Base-by-base conservation (phyloP, 1,140 invertebrate species). In the Drosophila trapezifrons region DNA sequence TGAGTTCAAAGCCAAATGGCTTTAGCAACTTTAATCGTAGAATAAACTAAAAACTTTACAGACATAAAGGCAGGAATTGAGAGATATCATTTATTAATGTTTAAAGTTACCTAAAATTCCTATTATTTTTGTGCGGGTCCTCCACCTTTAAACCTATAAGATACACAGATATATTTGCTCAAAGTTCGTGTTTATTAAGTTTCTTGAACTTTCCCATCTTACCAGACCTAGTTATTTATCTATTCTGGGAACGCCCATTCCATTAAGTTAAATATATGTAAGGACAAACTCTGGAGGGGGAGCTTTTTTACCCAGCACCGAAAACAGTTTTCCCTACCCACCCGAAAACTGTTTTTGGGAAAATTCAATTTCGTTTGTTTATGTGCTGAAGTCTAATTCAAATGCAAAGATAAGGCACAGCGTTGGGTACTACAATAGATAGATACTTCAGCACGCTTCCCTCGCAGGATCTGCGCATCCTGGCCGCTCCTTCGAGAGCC, bases 361-460 rank as follows among this genome's bases (percentile, higher is more conserved):
- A 82, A 87, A 86, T 86, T 81, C 83, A 87, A 86, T 86, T 87
- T 79, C 76, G 66, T 75, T 76, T 87, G 65, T 86, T 87, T 86
- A 89, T 86, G 76, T 56, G 46, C 66, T 55, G 42, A 49, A 57
- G 71, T 70, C 85, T 79, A 87, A 83, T 86, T 83, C 79, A 82
- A 79, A 83, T 79, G 80, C 80, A 83, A 87, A 86, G 84, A 87
- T 82, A 86, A 83, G 82, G 70, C 83, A 85, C 78, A 85, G 42
- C 83, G 70, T 47, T 71, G 60, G 20, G 49, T 51, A 51, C 63
- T 40, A 80, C 78, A 66, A 81, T 70, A 74, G 78, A 64, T 80
- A 64, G 80, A 84, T 64, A 78, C 80, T 71, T 66, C 60, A 56
- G 72, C 75, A 83, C 47, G 64, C 59, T 54, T 45, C 49, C 49